Evolutionary conservation across 2,888 invertebrate species (phyloP).

Genomic region (Anarsia innoxiella): DNA sequence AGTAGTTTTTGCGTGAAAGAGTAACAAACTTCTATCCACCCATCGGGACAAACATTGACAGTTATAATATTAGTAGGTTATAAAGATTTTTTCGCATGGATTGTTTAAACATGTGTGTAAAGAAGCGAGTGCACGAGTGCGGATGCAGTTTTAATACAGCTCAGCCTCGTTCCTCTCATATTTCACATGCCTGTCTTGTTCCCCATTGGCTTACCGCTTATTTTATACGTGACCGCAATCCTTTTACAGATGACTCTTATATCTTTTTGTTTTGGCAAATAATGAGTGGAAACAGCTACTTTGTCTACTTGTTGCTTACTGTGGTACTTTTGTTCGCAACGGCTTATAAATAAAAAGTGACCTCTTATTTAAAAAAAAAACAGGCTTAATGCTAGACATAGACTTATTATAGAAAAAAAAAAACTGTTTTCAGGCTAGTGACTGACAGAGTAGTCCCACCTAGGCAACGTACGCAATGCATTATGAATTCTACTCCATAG

Average conservation of each 20-base stretch:
- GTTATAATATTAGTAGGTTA: not conserved
- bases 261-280: constrained; percentile 34
- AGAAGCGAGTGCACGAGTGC: constrained; percentile 27
- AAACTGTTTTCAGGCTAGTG: too few species aligned
- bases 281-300: constrained; percentile 10
- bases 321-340: too few species aligned
- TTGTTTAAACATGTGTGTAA: constrained; percentile 22
- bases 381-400: too few species aligned
- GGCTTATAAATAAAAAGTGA: too few species aligned
- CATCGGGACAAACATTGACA: not conserved
- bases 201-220: constrained; percentile 54
- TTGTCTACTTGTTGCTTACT: constrained; percentile 5
- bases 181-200: constrained; percentile 55
- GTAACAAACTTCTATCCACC: not conserved
- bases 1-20: not conserved
- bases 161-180: constrained; percentile 38
- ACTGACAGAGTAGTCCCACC: too few species aligned
- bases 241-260: constrained; percentile 39
- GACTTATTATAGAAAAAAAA: too few species aligned
- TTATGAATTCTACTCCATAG: too few species aligned
- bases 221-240: constrained; percentile 61
- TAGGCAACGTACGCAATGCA: too few species aligned
- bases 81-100: constrained; percentile 3
- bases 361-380: too few species aligned
- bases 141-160: constrained; percentile 57